phyloP scores from a whole-genome alignment of 2,113 vertebrate species.

The Phocoena phocoena region DNA sequence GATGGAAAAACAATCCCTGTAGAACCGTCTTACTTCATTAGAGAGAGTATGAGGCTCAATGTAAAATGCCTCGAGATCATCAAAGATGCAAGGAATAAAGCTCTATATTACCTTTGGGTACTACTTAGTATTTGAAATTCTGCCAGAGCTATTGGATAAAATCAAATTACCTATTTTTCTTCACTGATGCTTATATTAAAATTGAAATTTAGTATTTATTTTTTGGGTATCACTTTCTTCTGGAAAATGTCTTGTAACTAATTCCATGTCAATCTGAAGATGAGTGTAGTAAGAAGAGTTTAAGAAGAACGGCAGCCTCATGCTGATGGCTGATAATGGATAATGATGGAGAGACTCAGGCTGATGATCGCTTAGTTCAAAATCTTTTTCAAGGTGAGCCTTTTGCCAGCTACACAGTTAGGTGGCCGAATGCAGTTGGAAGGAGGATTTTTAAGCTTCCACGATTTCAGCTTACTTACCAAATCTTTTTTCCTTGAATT shows the following conservation, averaged over 20 bases:
- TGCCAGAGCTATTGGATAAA: not conserved
- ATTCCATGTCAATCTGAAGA: not conserved
- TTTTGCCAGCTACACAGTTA: not conserved
- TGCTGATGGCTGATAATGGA: not conserved
- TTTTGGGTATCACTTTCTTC: not conserved
- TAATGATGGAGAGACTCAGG: not conserved
- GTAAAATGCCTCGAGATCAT: not conserved
- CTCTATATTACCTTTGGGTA: not conserved
- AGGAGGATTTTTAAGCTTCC: slow-evolving; percentile 24
- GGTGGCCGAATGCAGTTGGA: not conserved
- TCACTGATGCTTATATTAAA: slow-evolving; percentile 10
- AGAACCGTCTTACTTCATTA: not conserved
- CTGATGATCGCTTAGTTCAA: not conserved
- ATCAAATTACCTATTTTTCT: not conserved
- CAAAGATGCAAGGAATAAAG: not conserved
- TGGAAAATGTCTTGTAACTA: not conserved
- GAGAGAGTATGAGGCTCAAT: not conserved
- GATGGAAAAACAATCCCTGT: not conserved
- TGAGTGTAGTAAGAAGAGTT: not conserved
- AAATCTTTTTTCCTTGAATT: not conserved
- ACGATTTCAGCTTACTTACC: not conserved
- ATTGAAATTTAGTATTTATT: slow-evolving; percentile 35
- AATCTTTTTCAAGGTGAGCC: not conserved
- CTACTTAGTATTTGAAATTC: slow-evolving; percentile 21
- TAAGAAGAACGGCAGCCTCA: not conserved